phyloP scores from a whole-genome alignment of 2,797 vertebrate genomes.

The Moxostoma hubbsi region DNA sequence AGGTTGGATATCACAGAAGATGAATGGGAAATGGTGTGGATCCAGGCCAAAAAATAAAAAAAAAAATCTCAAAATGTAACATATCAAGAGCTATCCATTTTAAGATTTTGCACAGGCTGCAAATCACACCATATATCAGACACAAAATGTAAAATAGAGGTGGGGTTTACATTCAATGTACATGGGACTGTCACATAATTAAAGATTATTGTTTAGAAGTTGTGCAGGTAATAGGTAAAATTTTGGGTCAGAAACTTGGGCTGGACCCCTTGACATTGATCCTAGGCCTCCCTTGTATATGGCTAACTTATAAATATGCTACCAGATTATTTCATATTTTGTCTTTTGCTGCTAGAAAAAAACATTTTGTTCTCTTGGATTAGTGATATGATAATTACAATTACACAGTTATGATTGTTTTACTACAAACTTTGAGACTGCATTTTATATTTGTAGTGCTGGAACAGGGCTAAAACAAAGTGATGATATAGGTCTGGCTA shows the following conservation, averaged over 20 bases:
- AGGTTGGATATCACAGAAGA: not conserved
- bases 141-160: not conserved
- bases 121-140: not conserved
- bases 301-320: not conserved
- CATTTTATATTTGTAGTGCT: no score
- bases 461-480: no score
- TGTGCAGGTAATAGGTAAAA: not conserved
- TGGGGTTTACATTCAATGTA: not conserved
- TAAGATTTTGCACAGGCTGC: not conserved
- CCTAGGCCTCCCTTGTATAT: not conserved
- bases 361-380: conserved; percentile 3
- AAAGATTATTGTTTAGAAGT: not conserved
- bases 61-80: not conserved
- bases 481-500: no score
- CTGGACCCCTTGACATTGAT: not conserved
- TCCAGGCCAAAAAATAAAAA: not conserved
- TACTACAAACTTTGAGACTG: no score
- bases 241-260: not conserved
- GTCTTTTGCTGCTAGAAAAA: not conserved
- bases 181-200: not conserved
- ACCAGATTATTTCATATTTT: not conserved
- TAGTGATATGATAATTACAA: not conserved
- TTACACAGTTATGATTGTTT: no score
- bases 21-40: not conserved
- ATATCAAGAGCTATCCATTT: not conserved